phyloP scores from a whole-genome alignment of 2,888 invertebrate genomes.

The Nipponacmea schrenckii region DNA sequence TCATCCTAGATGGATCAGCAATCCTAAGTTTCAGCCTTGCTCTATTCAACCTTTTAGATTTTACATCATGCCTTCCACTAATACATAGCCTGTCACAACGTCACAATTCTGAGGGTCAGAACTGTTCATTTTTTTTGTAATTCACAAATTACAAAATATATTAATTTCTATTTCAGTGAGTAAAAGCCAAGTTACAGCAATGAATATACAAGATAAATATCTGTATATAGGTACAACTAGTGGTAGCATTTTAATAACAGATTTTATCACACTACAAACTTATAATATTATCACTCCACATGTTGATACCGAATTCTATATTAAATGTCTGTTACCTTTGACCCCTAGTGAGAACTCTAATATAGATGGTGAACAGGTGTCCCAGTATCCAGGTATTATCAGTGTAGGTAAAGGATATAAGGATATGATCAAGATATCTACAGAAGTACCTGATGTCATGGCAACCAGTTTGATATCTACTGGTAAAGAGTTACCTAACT shows the following conservation, averaged over 20 bases:
- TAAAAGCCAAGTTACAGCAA: slow-evolving; percentile 76
- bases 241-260: slow-evolving; percentile 93
- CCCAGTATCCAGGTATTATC: slow-evolving; percentile 39
- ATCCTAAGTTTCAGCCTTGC: no score
- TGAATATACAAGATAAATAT: slow-evolving; percentile 73
- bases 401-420: slow-evolving; percentile 53
- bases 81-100: no score
- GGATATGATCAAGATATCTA: slow-evolving; percentile 38
- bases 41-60: no score
- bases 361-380: slow-evolving; percentile 15
- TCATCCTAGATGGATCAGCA: no score
- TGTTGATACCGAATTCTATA: slow-evolving; percentile 49
- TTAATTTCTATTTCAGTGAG: slow-evolving; percentile 53
- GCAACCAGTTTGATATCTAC: slow-evolving; percentile 20
- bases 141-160: no score
- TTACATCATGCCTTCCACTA: no score
- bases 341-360: slow-evolving; percentile 15
- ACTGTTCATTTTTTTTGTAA: no score
- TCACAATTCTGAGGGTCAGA: no score
- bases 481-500: not conserved
- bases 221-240: slow-evolving; percentile 93
- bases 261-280: slow-evolving; percentile 82
- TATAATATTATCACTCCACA: slow-evolving; percentile 84
- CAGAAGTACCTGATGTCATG: slow-evolving; percentile 24
- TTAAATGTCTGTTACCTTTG: slow-evolving; percentile 50